Evolutionary conservation across 2,797 vertebrate genomes (phyloP).

Genomic region (Okamejei kenojei): DNA sequence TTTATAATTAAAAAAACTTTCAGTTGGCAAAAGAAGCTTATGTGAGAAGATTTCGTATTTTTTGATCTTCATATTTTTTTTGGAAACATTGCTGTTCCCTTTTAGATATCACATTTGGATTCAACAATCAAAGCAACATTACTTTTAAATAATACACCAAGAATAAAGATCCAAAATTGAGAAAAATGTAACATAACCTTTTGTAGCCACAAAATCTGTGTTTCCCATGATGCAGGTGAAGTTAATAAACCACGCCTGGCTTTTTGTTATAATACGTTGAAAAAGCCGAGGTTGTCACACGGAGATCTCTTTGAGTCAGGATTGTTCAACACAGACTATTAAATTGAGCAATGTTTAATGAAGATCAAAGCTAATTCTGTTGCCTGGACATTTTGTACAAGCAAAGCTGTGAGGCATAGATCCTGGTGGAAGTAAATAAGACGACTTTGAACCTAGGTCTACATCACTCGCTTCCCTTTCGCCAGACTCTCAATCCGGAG

Average conservation of each 20-base stretch:
- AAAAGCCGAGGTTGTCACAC: background rate
- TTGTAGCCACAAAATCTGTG: background rate
- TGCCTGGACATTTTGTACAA: background rate
- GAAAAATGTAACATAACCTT: background rate
- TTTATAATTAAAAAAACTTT: background rate
- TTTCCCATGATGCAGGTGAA: background rate
- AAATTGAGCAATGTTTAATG: background rate
- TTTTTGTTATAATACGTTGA: background rate
- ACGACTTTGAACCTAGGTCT: too few relatives aligned
- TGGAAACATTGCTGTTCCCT: background rate
- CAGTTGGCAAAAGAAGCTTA: background rate
- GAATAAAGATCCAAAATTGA: background rate
- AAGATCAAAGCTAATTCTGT: constrained; percentile 10
- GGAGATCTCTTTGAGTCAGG: background rate
- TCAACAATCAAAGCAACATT: background rate
- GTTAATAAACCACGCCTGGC: background rate
- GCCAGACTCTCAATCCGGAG: too few relatives aligned
- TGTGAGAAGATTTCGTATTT: too few relatives aligned
- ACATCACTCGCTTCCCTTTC: too few relatives aligned
- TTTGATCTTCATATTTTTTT: background rate
- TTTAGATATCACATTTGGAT: background rate
- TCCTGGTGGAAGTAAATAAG: background rate
- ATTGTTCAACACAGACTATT: background rate
- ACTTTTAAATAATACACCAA: background rate
- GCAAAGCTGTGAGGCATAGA: background rate